Evolutionary conservation across 2,113 vertebrate species (phyloP), one percentile per base, ranked within the genome.

Genomic region (Prionailurus viverrinus): DNA sequence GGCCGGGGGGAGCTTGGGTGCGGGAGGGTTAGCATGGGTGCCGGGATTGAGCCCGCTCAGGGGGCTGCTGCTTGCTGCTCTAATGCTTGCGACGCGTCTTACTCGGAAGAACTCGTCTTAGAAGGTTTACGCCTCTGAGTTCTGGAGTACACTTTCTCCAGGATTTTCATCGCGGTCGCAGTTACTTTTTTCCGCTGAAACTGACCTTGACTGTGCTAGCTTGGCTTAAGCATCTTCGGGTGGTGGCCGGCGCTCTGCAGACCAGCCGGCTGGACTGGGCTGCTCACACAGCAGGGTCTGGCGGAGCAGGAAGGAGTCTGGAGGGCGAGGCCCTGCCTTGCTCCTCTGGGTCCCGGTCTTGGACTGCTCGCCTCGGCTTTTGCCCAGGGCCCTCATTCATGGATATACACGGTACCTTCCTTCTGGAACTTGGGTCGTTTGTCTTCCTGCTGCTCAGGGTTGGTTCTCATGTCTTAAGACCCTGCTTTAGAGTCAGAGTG

Each of bases 401-500:
- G 86, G 91, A 68, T 1, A 8, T 4, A 15, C 73, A 29, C 5
- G 48, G 90, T 73, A 76, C 84, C 96, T 97, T 88, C 76, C 74
- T 71, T 13, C 36, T 3, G 48, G 84, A 83, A 58, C 69, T 58
- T 18, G 68, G 68, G 94, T 68, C 36, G 0, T 31, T 36, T 25
- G 74, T 71, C 95, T 95, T 95, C 97, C 58, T 0, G 83, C 90
- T 88, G 88, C 96, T 95, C 66, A 68, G 91, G 96, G 90, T 23
- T 58, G 97, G 83, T 29, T 51, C 92, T 53, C 31, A 0, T 3
- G 84, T 66, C 69, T 71, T 66, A 74, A 36, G 89, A 36, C 71
- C 89, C 73, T 45, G 79, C 92, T 92, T 41, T 69, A 69, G 80
- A 58, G 91, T 63, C 33, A 0, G 78, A n/a, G 87, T 13, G 90